Percentiles rank a stretch among this genome's conserved stretches.
These are phyloP conservation scores for Diplogasteroides magnus DNA, from an alignment of 1,140 invertebrate genomes.

Conservation along the genomic window DNA sequence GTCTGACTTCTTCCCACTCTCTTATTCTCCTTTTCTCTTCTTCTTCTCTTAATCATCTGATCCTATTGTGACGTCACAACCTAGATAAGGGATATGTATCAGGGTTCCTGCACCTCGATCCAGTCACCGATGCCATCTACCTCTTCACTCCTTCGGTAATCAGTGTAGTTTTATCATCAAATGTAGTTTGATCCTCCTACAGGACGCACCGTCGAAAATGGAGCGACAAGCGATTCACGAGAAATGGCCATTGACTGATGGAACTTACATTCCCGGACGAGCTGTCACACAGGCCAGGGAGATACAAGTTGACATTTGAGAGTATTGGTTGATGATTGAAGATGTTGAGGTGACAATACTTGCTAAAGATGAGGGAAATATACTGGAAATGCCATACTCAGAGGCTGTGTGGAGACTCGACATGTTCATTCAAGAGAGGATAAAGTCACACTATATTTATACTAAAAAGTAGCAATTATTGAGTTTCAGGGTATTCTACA, in stretches of 20 bases:
- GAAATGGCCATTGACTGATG: conserved; percentile 33
- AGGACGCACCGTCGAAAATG: conserved; percentile 32
- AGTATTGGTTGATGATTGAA: neutral
- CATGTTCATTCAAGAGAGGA: conserved; percentile 28
- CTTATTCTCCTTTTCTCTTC: no score
- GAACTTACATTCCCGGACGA: conserved; percentile 37
- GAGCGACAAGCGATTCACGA: conserved; percentile 37
- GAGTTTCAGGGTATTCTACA: conserved; percentile 22
- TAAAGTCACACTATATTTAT: conserved; percentile 4
- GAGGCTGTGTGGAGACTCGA: conserved; percentile 32
- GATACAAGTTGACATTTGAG: conserved; percentile 21
- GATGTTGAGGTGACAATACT: conserved; percentile 25
- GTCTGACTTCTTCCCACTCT: neutral
- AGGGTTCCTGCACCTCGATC: conserved; percentile 32
- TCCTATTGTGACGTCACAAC: no score
- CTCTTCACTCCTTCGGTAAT: conserved; percentile 35
- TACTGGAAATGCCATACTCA: conserved; percentile 26
- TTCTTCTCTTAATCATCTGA: no score
- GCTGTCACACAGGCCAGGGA: conserved; percentile 36
- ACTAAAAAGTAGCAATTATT: no score
- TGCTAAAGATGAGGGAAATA: conserved; percentile 32
- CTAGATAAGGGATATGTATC: neutral
- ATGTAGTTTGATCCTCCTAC: no score
- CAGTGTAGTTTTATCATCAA: no score
- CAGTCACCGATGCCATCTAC: conserved; percentile 36